Evolutionary conservation across 2,113 vertebrate genomes (phyloP).

Genomic region (Arizona elegans): DNA sequence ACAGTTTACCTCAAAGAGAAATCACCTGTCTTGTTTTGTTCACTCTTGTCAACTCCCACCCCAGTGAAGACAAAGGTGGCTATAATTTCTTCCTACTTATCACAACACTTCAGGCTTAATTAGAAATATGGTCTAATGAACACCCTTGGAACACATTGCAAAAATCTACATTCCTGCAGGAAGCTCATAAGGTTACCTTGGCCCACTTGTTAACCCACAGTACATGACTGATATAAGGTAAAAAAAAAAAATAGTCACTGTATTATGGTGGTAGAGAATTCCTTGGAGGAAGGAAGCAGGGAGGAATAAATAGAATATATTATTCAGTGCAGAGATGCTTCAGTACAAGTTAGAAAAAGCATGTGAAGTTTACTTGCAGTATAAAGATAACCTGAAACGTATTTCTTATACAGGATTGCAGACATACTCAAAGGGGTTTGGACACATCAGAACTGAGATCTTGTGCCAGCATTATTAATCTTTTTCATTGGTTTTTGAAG

Average conservation of each 20-base stretch:
- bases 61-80: not conserved
- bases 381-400: not conserved
- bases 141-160: not conserved
- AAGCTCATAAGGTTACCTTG: not conserved
- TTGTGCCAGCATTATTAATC: not conserved
- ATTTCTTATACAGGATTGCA: not conserved
- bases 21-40: not conserved
- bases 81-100: not conserved
- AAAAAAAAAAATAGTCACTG: not conserved
- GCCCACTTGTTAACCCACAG: not conserved
- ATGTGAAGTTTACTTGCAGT: not conserved
- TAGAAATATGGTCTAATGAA: not conserved
- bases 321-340: not conserved
- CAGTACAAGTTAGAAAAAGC: not conserved
- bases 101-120: not conserved
- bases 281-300: not conserved
- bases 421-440: fast-evolving
- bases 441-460: conserved; percentile 6
- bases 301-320: not conserved
- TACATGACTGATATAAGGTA: not conserved
- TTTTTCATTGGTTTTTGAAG: conserved; percentile 26
- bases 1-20: not conserved
- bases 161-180: not conserved
- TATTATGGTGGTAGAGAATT: not conserved
- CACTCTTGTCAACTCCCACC: not conserved